Conservation (phyloP, 35 echinoderm and acorn worm species). For the Anneissia japonica region DNA sequence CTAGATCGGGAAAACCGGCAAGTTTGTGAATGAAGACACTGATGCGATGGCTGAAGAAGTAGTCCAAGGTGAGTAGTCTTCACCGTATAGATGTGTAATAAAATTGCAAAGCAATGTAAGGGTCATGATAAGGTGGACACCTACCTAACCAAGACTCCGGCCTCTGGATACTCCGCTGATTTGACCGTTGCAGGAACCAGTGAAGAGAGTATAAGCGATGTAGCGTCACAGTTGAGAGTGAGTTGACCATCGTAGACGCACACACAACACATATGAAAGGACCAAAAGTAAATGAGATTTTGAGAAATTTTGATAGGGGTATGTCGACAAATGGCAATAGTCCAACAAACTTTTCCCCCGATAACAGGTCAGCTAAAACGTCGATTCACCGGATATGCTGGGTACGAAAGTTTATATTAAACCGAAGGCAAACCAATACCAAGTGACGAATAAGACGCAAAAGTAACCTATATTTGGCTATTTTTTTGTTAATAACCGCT, state of each 20-base stretch:
- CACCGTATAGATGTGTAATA: not conserved
- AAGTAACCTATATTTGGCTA: not conserved
- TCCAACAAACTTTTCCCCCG: too few relatives aligned
- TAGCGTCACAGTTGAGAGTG: not conserved
- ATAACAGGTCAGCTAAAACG: not conserved
- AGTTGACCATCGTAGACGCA: not conserved
- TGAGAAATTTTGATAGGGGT: not conserved
- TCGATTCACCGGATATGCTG: not conserved
- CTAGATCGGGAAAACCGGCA: not conserved
- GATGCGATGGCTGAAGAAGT: not conserved
- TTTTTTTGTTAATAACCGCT: not conserved
- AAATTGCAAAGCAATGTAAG: not conserved
- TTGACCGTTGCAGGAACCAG: not conserved
- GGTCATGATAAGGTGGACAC: not conserved
- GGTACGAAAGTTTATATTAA: not conserved
- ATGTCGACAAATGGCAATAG: too few relatives aligned
- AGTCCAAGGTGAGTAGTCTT: not conserved
- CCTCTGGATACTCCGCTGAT: not conserved
- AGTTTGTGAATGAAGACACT: not conserved
- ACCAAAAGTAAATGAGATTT: not conserved
- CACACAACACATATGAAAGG: not conserved
- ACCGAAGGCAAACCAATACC: not conserved
- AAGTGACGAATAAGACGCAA: not conserved
- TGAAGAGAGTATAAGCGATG: not conserved
- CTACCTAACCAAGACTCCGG: not conserved